Conservation (phyloP, 1,140 invertebrate species). For the Parapsyche elsis region DNA sequence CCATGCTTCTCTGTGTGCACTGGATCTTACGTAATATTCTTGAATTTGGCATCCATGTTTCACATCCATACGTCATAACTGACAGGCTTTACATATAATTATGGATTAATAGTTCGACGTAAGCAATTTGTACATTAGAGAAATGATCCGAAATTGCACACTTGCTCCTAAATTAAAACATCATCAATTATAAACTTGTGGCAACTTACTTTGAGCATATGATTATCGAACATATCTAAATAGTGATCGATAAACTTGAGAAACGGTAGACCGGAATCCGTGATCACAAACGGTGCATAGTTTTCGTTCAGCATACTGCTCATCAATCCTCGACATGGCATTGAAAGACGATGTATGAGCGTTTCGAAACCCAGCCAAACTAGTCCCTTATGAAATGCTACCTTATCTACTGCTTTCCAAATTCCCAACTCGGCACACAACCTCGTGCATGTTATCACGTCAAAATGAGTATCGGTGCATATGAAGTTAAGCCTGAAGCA, state of each 20-base stretch:
- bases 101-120: too few relatives aligned
- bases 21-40: too few relatives aligned
- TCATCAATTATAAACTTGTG: background rate
- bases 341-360: slow-evolving; percentile 35
- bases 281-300: slow-evolving; percentile 47
- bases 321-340: slow-evolving; percentile 49
- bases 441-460: slow-evolving; percentile 32
- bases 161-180: too few relatives aligned
- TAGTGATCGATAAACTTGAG: slow-evolving; percentile 54
- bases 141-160: too few relatives aligned
- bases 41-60: too few relatives aligned
- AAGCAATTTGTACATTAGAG: too few relatives aligned
- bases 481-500: slow-evolving; percentile 50
- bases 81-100: too few relatives aligned
- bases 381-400: slow-evolving; percentile 43
- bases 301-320: slow-evolving; percentile 41
- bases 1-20: too few relatives aligned
- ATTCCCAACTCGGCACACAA: slow-evolving; percentile 48
- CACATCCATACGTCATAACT: too few relatives aligned
- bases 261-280: slow-evolving; percentile 45
- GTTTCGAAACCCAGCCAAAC: slow-evolving; percentile 45
- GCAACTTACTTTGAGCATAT: slow-evolving; percentile 48
- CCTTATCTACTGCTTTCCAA: slow-evolving; percentile 45
- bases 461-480: slow-evolving; percentile 37
- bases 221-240: slow-evolving; percentile 49